These are phyloP conservation scores for Rhadina sibilatrix DNA, from an alignment of 2,113 vertebrate species.

Conservation along the genomic window DNA sequence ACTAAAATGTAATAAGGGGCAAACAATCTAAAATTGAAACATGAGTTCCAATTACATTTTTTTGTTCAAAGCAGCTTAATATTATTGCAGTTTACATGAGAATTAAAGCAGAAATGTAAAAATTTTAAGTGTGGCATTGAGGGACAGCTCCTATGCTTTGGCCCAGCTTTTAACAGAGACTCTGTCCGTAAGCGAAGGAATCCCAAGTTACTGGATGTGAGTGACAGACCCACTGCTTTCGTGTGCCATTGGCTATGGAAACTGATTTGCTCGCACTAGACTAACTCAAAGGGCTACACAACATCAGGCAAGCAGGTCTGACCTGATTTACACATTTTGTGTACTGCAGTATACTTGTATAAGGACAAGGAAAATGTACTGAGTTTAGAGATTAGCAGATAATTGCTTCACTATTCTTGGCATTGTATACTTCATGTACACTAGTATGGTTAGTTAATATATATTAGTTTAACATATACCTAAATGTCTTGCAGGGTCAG, in stretches of 20 bases:
- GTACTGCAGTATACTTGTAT: background rate
- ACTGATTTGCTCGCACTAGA: background rate
- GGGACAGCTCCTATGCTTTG: background rate
- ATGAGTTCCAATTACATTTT: conserved; percentile 36
- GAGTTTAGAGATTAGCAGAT: background rate
- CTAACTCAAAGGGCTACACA: background rate
- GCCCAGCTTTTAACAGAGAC: background rate
- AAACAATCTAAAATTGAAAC: conserved; percentile 11
- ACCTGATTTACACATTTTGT: background rate
- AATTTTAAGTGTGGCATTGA: background rate
- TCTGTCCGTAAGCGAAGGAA: background rate
- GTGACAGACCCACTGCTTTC: background rate
- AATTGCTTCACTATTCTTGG: background rate
- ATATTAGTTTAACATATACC: background rate
- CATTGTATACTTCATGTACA: background rate
- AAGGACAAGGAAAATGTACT: background rate
- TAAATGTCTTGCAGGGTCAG: background rate
- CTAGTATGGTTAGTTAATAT: background rate
- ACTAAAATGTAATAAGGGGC: background rate
- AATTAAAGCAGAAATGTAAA: background rate
- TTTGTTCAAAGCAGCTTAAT: conserved; percentile 39
- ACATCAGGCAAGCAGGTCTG: background rate
- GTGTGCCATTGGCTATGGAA: background rate
- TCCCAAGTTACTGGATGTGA: background rate
- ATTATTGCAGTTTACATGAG: background rate